phyloP scores from a whole-genome alignment of 1,140 invertebrate genomes.

The Achroia grisella region DNA sequence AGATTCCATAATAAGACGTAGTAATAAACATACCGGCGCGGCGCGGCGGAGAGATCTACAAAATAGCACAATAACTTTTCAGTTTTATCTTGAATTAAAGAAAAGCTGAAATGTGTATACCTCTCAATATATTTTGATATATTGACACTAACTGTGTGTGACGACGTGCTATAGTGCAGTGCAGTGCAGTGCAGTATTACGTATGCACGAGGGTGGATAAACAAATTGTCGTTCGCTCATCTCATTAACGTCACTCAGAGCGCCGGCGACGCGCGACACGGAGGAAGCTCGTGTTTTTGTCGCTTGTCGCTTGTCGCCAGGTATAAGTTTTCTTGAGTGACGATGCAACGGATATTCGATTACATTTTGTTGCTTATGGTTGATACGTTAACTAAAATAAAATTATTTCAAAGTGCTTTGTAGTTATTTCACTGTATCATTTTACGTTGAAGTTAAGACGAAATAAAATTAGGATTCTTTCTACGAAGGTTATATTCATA shows the following conservation, averaged over 20 bases:
- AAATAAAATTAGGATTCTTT: too few relatives aligned
- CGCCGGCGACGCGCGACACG: conserved; percentile 16
- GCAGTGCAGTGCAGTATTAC: conserved; percentile 4
- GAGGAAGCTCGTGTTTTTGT: conserved; percentile 22
- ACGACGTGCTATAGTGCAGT: background rate
- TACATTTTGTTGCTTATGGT: conserved; percentile 26
- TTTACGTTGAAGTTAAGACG: too few relatives aligned
- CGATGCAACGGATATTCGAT: conserved; percentile 31
- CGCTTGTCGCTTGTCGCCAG: conserved; percentile 19
- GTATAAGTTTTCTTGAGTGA: conserved; percentile 37
- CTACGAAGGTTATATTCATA: too few relatives aligned
- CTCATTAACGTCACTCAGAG: conserved; percentile 57
- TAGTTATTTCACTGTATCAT: background rate
- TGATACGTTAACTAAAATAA: background rate
- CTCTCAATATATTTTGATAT: too few relatives aligned
- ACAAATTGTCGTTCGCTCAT: conserved; percentile 47
- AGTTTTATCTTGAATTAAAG: conserved; percentile 1
- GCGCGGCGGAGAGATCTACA: too few relatives aligned
- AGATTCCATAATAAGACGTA: too few relatives aligned
- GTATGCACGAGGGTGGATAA: conserved; percentile 34
- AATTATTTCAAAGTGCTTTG: too few relatives aligned
- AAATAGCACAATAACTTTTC: too few relatives aligned
- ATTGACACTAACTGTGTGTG: too few relatives aligned
- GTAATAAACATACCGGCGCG: too few relatives aligned
- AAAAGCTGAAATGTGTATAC: background rate